phyloP scores from a whole-genome alignment of 1,140 invertebrate species.

The Asobara japonica region DNA sequence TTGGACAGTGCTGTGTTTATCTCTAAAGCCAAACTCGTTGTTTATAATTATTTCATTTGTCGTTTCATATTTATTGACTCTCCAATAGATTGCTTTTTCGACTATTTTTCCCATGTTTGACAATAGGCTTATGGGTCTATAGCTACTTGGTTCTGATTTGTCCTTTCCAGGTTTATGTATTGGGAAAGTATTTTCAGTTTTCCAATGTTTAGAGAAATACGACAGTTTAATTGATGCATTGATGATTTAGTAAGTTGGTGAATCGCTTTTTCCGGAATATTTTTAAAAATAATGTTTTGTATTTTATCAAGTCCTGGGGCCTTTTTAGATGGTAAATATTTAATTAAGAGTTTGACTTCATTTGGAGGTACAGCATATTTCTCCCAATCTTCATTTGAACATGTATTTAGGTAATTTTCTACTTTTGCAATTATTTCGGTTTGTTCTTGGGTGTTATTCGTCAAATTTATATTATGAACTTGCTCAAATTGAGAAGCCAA shows the following conservation, averaged over 20 bases:
- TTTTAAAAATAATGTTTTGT: neutral
- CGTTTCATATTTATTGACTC: neutral
- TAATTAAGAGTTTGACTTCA: neutral
- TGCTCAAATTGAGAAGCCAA: constrained; percentile 4
- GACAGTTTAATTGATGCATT: neutral
- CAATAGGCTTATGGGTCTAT: constrained; percentile 12
- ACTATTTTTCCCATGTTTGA: neutral
- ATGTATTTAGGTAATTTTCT: neutral
- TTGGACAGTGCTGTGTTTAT: neutral
- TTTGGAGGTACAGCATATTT: neutral
- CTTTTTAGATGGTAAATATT: neutral
- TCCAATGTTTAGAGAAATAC: neutral
- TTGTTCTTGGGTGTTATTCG: neutral
- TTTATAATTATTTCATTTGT: neutral
- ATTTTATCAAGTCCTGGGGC: neutral
- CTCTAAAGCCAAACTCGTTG: neutral
- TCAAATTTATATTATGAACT: neutral
- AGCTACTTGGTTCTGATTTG: neutral
- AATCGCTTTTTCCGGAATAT: neutral
- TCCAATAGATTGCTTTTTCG: neutral
- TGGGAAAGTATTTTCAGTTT: neutral
- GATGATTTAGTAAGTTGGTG: neutral
- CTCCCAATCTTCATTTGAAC: neutral
- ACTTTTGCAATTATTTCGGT: neutral
- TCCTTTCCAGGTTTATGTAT: neutral